Evolutionary conservation across 2,888 invertebrate species (phyloP).

Genomic region (Megalurothrips usitatus): DNA sequence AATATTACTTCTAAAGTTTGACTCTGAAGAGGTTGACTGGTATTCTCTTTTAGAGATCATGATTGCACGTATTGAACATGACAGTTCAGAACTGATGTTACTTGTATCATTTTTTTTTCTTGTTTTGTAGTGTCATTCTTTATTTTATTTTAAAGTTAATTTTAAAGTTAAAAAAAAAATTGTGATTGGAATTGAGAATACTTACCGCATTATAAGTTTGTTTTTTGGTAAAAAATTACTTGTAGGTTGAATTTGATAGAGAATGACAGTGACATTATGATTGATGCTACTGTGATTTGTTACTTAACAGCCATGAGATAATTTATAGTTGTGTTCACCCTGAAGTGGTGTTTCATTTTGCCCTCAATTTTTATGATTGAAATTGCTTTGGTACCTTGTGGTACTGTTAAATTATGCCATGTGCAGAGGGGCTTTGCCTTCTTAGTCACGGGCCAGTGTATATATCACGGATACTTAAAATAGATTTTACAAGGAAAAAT

Average conservation of each 20-base stretch:
- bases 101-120: background rate
- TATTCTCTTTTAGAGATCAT: background rate
- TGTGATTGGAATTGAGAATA: conserved; percentile 13
- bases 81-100: conserved; percentile 23
- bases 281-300: background rate
- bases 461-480: background rate
- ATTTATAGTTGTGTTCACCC: background rate
- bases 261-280: background rate
- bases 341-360: too few relatives aligned
- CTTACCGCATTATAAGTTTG: background rate
- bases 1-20: background rate
- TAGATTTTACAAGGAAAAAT: background rate
- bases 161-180: conserved; percentile 3
- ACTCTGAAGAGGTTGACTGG: conserved; percentile 1
- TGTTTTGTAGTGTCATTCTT: background rate
- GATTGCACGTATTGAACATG: conserved; percentile 20
- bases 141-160: background rate
- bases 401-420: background rate
- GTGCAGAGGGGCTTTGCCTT: background rate
- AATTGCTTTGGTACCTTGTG: too few relatives aligned
- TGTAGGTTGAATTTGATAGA: background rate
- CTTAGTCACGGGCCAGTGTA: too few relatives aligned
- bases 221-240: background rate
- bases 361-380: too few relatives aligned
- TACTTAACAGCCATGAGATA: background rate